Base-by-base conservation (phyloP, 2,113 vertebrate species). In the Gymnarchus niloticus region DNA sequence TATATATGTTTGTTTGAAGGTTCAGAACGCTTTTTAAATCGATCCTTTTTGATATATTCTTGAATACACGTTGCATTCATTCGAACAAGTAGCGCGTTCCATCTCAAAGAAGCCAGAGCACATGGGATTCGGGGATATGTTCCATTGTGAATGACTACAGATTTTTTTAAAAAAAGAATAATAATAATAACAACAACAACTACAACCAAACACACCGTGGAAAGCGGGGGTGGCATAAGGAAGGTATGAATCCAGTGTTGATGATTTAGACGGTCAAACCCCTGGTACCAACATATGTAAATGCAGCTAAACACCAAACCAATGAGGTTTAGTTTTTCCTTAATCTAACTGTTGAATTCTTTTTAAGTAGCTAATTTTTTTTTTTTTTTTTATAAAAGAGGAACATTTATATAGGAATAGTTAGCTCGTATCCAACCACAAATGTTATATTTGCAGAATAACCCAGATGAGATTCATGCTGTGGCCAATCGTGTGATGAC, bases 1-100 rank as follows among this genome's bases (percentile, higher is more conserved):
- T 90, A 88, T 88, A 85, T 86, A 54, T 83, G 28, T 49, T 86
- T 85, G 19, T 86, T 83, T 82, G 61, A 86, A 80, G 83, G 59
- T 56, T 65, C 69, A 87, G 81, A 87, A 87, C 46, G 73, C 84
- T 83, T 93, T n/a, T 85, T 57, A 19, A 88, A 88, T 73, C 33
- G 65, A 73, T 73, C 73, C 59, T 56, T 86, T 85, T 81, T 86
- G 73, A 17, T 85, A 85, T 9, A 17, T 56, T 69, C 86, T 59
- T 76, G 81, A 57, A 61, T 83, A 88, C 61, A 87, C 56, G 80
- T 59, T 81, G 76, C 88, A 77, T 84, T 87, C 88, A 85, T 80
- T 87, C 59, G 44, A 57, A 89, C 88, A 52, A 19, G 85, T 57
- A 83, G 84, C 80, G 82, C 33, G 86, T 89, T 41, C 46, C 85